Evolutionary conservation across 1,140 invertebrate species (phyloP).

Genomic region (Trinorchestia longiramus): DNA sequence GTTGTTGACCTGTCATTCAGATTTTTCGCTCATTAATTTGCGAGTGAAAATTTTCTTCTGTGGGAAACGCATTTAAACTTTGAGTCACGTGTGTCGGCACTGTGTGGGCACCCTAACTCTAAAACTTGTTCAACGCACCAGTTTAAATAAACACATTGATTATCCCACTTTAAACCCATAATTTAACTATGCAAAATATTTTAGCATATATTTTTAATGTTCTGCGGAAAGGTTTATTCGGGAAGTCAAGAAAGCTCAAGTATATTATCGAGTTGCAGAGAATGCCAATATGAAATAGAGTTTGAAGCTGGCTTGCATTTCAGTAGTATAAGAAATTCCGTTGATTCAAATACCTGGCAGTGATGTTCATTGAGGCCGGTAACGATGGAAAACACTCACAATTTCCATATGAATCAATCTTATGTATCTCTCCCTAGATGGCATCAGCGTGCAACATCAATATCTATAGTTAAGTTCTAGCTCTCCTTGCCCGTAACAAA

Average conservation of each 20-base stretch:
- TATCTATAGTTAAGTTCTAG: neutral
- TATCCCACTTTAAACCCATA: neutral
- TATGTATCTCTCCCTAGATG: neutral
- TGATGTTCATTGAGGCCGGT: neutral
- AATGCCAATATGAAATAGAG: neutral
- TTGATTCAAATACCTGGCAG: neutral
- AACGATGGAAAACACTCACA: neutral
- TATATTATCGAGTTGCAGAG: neutral
- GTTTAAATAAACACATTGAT: neutral
- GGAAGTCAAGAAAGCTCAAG: neutral
- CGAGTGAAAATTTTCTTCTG: neutral
- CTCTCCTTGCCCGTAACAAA: neutral
- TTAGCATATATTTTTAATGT: neutral
- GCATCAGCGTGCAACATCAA: neutral
- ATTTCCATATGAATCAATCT: neutral
- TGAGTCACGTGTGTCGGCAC: neutral
- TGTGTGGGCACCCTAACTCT: neutral
- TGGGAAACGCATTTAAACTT: neutral
- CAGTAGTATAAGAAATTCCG: neutral
- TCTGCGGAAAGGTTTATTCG: neutral
- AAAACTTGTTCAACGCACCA: neutral
- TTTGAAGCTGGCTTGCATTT: neutral
- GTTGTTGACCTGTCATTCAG: neutral
- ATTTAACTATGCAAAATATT: slow-evolving; percentile 3
- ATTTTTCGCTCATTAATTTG: neutral